These are phyloP conservation scores for Heliconius hewitsoni DNA, from an alignment of 1,140 invertebrate genomes.

Conservation along the genomic window DNA sequence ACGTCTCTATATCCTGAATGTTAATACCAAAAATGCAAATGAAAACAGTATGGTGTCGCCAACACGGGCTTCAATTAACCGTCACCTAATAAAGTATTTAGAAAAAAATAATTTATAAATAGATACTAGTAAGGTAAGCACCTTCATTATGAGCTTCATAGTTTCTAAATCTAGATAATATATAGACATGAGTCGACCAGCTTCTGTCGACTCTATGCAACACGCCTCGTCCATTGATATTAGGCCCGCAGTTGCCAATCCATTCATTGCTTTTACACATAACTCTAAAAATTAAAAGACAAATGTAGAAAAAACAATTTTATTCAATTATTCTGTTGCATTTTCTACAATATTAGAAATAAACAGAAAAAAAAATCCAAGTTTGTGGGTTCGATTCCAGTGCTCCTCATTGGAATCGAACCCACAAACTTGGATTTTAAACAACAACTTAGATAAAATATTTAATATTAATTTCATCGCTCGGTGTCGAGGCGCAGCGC, in stretches of 20 bases:
- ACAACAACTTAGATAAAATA: too few relatives aligned
- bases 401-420: too few relatives aligned
- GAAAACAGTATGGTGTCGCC: neutral
- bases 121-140: constrained; percentile 40
- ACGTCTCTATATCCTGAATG: constrained; percentile 4
- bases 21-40: constrained; percentile 9
- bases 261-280: constrained; percentile 84
- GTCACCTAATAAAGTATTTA: constrained; percentile 12
- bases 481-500: too few relatives aligned
- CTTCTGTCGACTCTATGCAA: constrained; percentile 82
- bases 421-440: too few relatives aligned
- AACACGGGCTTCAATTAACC: neutral
- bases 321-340: neutral
- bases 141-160: constrained; percentile 84
- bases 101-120: neutral
- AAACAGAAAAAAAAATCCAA: too few relatives aligned
- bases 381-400: too few relatives aligned
- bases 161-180: constrained; percentile 86
- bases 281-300: constrained; percentile 79
- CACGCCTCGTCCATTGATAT: constrained; percentile 82
- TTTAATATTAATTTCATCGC: too few relatives aligned
- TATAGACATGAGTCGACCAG: constrained; percentile 85
- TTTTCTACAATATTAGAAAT: too few relatives aligned
- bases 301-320: neutral
- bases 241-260: constrained; percentile 81